Evolutionary conservation across 2,888 invertebrate genomes (phyloP), one percentile per base, ranked within the genome.

Genomic region (Callyntrura guangdongensis): DNA sequence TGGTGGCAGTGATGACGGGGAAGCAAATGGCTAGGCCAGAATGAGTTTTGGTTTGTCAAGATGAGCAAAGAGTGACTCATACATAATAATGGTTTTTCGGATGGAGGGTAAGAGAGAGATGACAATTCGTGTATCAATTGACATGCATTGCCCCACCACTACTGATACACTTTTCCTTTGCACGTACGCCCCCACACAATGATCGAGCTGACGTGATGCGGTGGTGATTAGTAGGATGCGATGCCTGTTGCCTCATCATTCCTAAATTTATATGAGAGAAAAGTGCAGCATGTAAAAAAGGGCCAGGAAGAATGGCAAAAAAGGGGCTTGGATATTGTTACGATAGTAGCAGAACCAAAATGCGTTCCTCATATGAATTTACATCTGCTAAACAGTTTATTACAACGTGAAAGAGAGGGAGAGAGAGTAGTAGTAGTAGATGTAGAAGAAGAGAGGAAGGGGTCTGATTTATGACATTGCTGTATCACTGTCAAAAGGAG

Each of bases 91-190:
- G 47, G 86, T 56, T 81, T 74, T 25, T 27, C 25, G 14, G 72
- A 88, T 89, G 64, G 74, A 72, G 25, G 27, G 25, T 27, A 27
- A 83, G 61, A 83, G 36, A 67, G 69, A 81, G 81, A 86, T 90
- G 86, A 86, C 90, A 86, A 36, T 64, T 64, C 56, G 74, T 85
- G 85, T 85, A 85, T 90, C 90, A 90, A 86, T 90, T 90, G 86
- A 72, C 74, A 74, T 81, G 56, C 82, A 82, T 74, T 56, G 56
- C 25, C 69, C 12, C 67, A 61, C 0, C 36, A 67, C 14, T n/a
- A 72, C 12, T 1, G 0, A 17, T 47, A 72, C 11, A 72, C 20
- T n/a, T 47, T 49, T 74, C 49, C 22, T 47, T 20, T n/a, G 45
- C 11, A 74, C 49, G 49, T 67, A 85, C 89, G 59, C 84, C 87